Conservation (phyloP, 2,888 invertebrate species). For the Agrilus cyanescens region DNA sequence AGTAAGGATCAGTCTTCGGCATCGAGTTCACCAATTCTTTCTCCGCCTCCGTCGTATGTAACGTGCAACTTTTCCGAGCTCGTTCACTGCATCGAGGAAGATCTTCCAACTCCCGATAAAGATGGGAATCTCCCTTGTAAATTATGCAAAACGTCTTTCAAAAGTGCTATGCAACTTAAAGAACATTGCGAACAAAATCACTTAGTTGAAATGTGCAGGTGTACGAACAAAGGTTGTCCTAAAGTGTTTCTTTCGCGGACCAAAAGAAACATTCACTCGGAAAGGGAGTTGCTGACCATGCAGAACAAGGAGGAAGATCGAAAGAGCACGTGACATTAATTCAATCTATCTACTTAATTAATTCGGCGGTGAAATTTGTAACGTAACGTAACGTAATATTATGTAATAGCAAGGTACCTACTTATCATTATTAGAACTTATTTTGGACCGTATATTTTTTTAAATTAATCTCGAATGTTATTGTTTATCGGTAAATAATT, state of each 20-base stretch:
- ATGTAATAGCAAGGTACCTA: no score
- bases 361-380: no score
- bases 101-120: conserved; percentile 51
- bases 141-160: conserved; percentile 53
- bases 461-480: no score
- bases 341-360: no score
- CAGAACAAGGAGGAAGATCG: no score
- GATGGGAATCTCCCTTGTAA: conserved; percentile 59
- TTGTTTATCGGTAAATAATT: no score
- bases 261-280: conserved; percentile 64
- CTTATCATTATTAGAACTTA: no score
- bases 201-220: conserved; percentile 56
- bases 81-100: conserved; percentile 54
- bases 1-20: conserved; percentile 37
- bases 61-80: conserved; percentile 27
- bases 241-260: conserved; percentile 69
- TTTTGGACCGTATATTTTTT: no score
- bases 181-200: conserved; percentile 63
- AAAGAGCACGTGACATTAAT: no score
- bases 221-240: conserved; percentile 65
- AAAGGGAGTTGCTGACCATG: conserved; percentile 39
- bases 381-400: no score
- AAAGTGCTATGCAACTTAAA: conserved; percentile 50
- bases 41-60: conserved; percentile 34
- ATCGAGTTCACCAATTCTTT: conserved; percentile 42